Conservation (phyloP, 2,797 vertebrate species). For the Apogon talboti region DNA sequence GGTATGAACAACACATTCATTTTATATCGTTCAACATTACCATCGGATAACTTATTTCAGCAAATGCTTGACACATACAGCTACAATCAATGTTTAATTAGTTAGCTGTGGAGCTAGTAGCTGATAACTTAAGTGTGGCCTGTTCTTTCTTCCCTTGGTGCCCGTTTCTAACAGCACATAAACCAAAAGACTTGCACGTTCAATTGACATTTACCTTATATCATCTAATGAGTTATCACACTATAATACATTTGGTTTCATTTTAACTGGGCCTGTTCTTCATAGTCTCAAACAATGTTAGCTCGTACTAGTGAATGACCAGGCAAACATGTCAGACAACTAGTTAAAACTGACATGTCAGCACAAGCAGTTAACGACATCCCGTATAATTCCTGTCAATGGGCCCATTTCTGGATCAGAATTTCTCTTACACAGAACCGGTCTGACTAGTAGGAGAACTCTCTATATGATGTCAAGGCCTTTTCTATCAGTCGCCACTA, state of each 20-base stretch:
- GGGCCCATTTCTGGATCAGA: slow-evolving; percentile 12
- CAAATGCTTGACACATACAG: not conserved
- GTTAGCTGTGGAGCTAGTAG: not conserved
- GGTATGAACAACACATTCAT: not conserved
- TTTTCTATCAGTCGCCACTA: slow-evolving; percentile 39
- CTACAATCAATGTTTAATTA: not conserved
- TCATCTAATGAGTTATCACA: not conserved
- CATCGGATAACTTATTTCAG: not conserved
- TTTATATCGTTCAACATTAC: too few relatives aligned
- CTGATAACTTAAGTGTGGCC: not conserved
- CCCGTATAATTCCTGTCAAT: not conserved
- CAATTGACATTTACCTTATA: not conserved
- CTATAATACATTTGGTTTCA: slow-evolving; percentile 7
- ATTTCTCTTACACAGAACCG: slow-evolving; percentile 16
- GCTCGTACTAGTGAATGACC: slow-evolving; percentile 4
- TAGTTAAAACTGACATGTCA: slow-evolving; percentile 3
- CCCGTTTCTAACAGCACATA: slow-evolving; percentile 1
- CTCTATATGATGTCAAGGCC: slow-evolving; percentile 51
- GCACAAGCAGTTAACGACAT: slow-evolving; percentile 4
- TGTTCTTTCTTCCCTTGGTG: not conserved
- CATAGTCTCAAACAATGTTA: slow-evolving; percentile 13
- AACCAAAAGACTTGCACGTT: not conserved
- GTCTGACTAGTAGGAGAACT: slow-evolving; percentile 31
- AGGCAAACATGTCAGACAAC: slow-evolving; percentile 2
- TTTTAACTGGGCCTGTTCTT: slow-evolving; percentile 24